Evolutionary conservation across 1,140 invertebrate species (phyloP), one percentile per base, ranked within the genome.

Genomic region (Drosophila seguyi): DNA sequence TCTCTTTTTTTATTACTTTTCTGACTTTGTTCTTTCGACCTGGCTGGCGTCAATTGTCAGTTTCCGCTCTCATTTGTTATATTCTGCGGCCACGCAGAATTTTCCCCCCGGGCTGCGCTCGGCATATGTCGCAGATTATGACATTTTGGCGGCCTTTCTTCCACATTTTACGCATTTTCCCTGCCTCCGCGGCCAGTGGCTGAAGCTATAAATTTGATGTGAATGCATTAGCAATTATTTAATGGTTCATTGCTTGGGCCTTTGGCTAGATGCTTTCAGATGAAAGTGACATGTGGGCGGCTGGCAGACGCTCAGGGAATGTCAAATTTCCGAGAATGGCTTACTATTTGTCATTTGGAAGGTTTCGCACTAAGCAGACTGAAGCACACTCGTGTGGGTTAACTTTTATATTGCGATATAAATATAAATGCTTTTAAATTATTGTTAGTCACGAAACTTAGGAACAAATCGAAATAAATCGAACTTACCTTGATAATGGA

Each of bases 51-150:
- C 81, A 85, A 81, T 85, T 85, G 73, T 81, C 81, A 77, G 81
- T 74, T 85, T 85, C 81, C 81, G 81, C 83, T 81, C 61, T 68
- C 76, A 73, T 84, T 68, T 76, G 67, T 80, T 80, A 68, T 67
- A 67, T 62, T 62, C 50, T 75, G 63, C 55, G 65, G 44, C 77
- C 63, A 59, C 36, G 52, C 39, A 39, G 29, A 25, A 42, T 34
- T 20, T 39, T 20, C n/a, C n/a, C 38, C 50, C 45, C 39, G 18
- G 48, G 48, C 41, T 56, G 20, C 66, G 34, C 69, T 44, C 61
- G 81, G 61, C 81, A 76, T 84, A 79, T 84, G 81, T 84, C 76
- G 77, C 59, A 76, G 62, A 80, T 84, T 84, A 84, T 84, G 81
- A 72, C 81, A 84, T 84, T 84, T 71, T 84, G 66, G 65, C 78